Conservation (phyloP, 2,888 invertebrate genomes). For the Idaea biselata region DNA sequence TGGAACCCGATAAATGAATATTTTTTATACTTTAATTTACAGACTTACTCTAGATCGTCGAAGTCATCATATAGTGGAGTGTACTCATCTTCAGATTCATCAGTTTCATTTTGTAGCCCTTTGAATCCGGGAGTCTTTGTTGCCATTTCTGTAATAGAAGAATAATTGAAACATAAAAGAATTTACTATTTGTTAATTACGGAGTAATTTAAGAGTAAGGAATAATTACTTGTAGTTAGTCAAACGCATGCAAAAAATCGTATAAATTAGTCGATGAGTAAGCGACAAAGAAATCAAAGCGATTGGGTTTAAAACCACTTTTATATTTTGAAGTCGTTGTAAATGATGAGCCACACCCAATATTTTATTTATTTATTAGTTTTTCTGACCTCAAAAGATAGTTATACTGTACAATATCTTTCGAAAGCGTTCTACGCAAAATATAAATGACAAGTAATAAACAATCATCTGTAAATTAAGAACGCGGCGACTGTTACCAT, state of each 20-base stretch:
- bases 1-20: no score
- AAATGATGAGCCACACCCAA: no score
- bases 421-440: neutral
- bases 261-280: no score
- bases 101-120: constrained; percentile 54
- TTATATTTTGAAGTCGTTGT: no score
- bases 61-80: constrained; percentile 62
- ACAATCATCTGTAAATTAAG: no score
- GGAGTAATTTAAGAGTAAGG: neutral
- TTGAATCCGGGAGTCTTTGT: constrained; percentile 50
- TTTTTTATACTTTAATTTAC: neutral
- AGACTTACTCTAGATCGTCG: constrained; percentile 65
- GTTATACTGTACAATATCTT: no score
- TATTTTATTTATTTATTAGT: no score
- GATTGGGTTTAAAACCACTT: no score
- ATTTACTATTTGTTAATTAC: neutral
- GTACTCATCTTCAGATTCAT: constrained; percentile 62
- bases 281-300: no score
- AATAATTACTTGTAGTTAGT: neutral
- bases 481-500: no score
- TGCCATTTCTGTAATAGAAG: constrained; percentile 42
- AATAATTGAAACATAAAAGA: neutral
- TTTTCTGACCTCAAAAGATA: no score
- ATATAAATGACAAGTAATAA: neutral
- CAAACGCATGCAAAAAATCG: no score